Conservation (phyloP, 2,797 vertebrate species). For the Euthynnus affinis region DNA sequence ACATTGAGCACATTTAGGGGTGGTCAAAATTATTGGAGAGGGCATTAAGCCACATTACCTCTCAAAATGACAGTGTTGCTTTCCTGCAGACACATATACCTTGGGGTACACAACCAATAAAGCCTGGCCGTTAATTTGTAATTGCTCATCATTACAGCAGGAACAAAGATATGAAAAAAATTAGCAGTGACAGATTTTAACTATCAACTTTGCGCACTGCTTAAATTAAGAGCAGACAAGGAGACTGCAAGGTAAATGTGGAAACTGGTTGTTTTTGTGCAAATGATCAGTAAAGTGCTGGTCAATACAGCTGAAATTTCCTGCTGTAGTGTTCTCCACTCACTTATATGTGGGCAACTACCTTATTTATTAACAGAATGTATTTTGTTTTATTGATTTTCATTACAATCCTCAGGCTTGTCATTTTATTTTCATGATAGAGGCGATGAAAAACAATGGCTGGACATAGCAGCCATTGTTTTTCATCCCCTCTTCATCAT, state of each 20-base stretch:
- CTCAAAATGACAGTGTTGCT: conserved; percentile 61
- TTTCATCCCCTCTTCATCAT: no score
- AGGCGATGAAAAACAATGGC: not conserved
- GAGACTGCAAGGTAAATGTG: not conserved
- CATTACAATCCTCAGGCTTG: not conserved
- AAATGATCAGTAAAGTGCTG: not conserved
- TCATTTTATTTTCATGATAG: not conserved
- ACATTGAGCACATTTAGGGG: conserved; percentile 74
- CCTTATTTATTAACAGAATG: not conserved
- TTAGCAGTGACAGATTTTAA: conserved; percentile 39
- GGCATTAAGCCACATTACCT: conserved; percentile 75
- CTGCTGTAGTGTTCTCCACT: no score
- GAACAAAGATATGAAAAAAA: conserved; percentile 32
- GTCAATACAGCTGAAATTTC: no score
- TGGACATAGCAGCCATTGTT: no score
- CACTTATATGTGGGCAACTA: not conserved
- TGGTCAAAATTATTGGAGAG: conserved; percentile 68
- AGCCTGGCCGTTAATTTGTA: conserved; percentile 56
- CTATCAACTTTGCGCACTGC: conserved; percentile 16
- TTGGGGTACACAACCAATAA: conserved; percentile 59
- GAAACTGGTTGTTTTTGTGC: not conserved
- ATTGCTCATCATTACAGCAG: conserved; percentile 50
- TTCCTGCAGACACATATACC: conserved; percentile 56
- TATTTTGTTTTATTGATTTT: not conserved
- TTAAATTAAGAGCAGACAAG: conserved; percentile 5